Percentiles rank a stretch among this genome's conserved stretches.
Evolutionary conservation across 2,797 vertebrate species (phyloP).

Genomic region (Chanos chanos): DNA sequence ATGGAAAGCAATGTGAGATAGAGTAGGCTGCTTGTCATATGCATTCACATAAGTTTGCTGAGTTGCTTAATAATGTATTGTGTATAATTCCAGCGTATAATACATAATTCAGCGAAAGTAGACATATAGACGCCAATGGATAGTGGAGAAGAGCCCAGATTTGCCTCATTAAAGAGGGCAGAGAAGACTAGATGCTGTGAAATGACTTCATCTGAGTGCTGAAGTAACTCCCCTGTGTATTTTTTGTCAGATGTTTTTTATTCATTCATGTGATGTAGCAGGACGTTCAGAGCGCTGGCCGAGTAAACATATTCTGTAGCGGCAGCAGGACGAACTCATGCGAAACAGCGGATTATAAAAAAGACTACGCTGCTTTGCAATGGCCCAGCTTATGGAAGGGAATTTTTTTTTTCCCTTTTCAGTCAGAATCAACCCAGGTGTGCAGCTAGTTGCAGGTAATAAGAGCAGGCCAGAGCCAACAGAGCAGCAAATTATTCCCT

Average conservation of each 20-base stretch:
- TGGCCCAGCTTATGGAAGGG: background rate
- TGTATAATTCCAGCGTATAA: slow-evolving; percentile 18
- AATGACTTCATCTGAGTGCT: slow-evolving; percentile 13
- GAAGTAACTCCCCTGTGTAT: slow-evolving; percentile 11
- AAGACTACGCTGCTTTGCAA: slow-evolving; percentile 8
- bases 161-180: slow-evolving; percentile 57
- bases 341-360: slow-evolving; percentile 26
- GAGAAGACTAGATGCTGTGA: slow-evolving; percentile 27
- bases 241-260: background rate
- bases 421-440: slow-evolving; percentile 4
- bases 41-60: no score
- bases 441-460: slow-evolving; percentile 4
- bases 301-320: slow-evolving; percentile 18
- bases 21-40: background rate
- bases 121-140: slow-evolving; percentile 46
- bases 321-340: background rate
- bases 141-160: slow-evolving; percentile 45
- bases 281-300: slow-evolving; percentile 9
- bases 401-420: no score
- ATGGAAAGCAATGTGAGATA: background rate
- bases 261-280: slow-evolving; percentile 21
- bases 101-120: slow-evolving; percentile 63
- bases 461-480: slow-evolving; percentile 14
- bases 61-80: slow-evolving; percentile 56
- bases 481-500: slow-evolving; percentile 11